phyloP scores from a whole-genome alignment of 2,113 vertebrate species.

The Cyrtonyx montezumae region DNA sequence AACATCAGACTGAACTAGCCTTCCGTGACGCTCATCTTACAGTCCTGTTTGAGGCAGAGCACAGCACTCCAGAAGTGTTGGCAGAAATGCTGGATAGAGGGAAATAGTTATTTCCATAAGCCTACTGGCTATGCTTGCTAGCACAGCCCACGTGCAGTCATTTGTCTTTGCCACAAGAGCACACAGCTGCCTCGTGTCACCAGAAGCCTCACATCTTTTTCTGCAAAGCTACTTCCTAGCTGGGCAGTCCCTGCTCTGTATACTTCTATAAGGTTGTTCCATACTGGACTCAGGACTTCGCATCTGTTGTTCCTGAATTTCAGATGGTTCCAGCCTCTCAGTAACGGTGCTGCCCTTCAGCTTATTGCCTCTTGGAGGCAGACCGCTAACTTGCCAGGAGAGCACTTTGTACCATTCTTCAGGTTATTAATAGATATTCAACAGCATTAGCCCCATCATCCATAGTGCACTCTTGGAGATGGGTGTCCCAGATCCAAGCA shows the following conservation, averaged over 20 bases:
- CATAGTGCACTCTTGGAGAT: background rate
- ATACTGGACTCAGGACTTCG: background rate
- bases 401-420: background rate
- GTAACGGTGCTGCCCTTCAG: background rate
- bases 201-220: background rate
- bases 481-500: background rate
- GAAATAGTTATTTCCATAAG: background rate
- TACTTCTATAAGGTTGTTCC: background rate
- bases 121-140: background rate
- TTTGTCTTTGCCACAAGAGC: background rate
- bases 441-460: background rate
- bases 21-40: background rate
- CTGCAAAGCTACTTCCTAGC: background rate
- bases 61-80: background rate
- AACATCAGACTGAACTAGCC: background rate
- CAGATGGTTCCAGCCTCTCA: background rate
- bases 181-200: background rate
- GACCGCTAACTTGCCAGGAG: background rate
- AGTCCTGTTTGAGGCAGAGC: background rate
- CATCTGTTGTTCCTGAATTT: background rate
- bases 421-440: background rate
- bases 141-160: background rate
- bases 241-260: fast-evolving
- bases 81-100: background rate
- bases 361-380: fast-evolving